phyloP scores from a whole-genome alignment of 1,140 invertebrate species.

The Eciton burchellii region DNA sequence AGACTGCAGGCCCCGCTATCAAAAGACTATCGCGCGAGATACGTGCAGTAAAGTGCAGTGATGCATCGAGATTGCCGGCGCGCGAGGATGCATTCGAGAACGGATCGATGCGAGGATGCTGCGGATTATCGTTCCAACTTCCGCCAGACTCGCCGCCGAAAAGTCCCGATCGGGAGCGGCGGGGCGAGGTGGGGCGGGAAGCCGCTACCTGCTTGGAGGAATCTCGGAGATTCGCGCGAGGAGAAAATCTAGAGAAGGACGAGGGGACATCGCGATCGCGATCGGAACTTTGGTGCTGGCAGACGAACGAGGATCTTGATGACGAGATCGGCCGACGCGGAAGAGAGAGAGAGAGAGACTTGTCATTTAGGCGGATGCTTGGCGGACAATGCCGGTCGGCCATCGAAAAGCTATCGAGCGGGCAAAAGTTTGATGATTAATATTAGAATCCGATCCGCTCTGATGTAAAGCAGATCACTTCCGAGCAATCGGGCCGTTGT shows the following conservation, averaged over 20 bases:
- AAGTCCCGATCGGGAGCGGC: slow-evolving; percentile 1
- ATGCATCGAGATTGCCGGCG: slow-evolving; percentile 30
- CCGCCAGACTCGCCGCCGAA: slow-evolving; percentile 10
- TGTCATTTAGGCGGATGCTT: slow-evolving; percentile 23
- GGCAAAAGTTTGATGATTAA: slow-evolving; percentile 12
- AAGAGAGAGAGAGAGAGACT: slow-evolving; percentile 8
- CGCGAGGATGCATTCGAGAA: slow-evolving; percentile 15
- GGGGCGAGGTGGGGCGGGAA: neutral
- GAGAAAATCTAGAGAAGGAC: slow-evolving; percentile 10
- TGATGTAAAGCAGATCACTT: slow-evolving; percentile 2
- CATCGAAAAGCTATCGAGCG: slow-evolving; percentile 28
- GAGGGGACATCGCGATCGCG: neutral
- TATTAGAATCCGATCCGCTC: slow-evolving; percentile 23
- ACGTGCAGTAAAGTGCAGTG: slow-evolving; percentile 49
- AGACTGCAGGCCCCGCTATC: slow-evolving; percentile 69
- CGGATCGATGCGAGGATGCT: neutral
- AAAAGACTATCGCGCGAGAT: slow-evolving; percentile 52
- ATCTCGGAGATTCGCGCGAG: neutral
- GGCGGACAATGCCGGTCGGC: slow-evolving; percentile 25
- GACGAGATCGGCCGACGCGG: neutral
- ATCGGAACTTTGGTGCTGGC: neutral
- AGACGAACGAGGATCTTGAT: neutral
- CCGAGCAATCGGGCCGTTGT: neutral
- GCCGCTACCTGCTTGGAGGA: slow-evolving; percentile 4
- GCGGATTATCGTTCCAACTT: slow-evolving; percentile 7